Percentiles rank a stretch among this genome's conserved stretches.
Conservation (phyloP, 2,888 invertebrate genomes). For the Apeira syringaria region DNA sequence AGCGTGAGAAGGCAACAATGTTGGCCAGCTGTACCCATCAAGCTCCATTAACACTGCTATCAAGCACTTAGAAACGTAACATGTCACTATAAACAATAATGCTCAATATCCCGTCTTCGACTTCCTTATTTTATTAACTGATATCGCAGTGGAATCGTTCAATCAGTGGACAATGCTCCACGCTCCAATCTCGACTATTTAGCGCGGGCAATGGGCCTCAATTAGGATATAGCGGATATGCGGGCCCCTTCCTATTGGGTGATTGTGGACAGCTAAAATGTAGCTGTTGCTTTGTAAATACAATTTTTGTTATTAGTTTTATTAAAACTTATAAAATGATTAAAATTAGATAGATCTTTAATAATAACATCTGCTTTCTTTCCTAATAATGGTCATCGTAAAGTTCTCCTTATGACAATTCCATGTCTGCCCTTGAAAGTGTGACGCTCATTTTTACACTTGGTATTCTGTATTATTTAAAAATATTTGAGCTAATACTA, state of each 20-base stretch:
- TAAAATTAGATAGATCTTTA: too few relatives aligned
- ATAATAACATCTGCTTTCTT: too few relatives aligned
- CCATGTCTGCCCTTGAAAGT: too few relatives aligned
- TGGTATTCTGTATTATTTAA: too few relatives aligned
- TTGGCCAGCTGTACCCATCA: constrained; percentile 10
- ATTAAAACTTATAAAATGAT: too few relatives aligned
- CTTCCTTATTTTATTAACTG: constrained; percentile 74
- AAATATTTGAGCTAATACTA: too few relatives aligned
- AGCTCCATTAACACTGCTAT: constrained; percentile 16
- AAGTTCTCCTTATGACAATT: too few relatives aligned
- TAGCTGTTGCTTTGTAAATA: constrained; percentile 23
- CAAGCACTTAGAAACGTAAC: constrained; percentile 18
- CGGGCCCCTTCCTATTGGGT: constrained; percentile 73
- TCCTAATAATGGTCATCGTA: too few relatives aligned
- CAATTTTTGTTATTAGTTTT: too few relatives aligned
- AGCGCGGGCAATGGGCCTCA: constrained; percentile 77
- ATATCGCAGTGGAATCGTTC: constrained; percentile 56
- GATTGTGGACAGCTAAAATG: constrained; percentile 45
- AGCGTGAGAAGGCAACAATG: constrained; percentile 19
- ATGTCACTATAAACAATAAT: constrained; percentile 38
- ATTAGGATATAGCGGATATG: constrained; percentile 79
- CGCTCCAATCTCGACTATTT: constrained; percentile 77
- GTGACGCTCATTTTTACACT: too few relatives aligned
- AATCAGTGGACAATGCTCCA: constrained; percentile 72
- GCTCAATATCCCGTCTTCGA: constrained; percentile 61